A percentile compares a stretch with the other conserved stretches of the same genome.
phyloP scores from a whole-genome alignment of 1,140 invertebrate genomes.

The Anadara kagoshimensis region DNA sequence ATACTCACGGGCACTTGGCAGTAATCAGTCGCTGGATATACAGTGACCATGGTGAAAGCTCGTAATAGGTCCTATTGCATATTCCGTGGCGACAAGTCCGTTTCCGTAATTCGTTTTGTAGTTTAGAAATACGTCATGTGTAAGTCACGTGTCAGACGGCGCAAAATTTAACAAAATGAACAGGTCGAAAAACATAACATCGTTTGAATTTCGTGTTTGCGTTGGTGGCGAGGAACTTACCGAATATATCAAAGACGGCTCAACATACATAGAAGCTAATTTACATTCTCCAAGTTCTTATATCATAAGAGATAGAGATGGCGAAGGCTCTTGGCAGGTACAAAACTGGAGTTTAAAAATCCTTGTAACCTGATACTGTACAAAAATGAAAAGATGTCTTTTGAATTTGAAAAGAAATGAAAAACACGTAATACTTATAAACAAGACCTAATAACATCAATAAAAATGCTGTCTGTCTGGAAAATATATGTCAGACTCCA shows the following conservation, averaged over 20 bases:
- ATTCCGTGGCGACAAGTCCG: no score
- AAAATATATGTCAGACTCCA: no score
- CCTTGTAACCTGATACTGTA: no score
- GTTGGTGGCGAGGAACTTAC: slow-evolving; percentile 8
- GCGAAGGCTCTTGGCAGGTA: slow-evolving; percentile 14
- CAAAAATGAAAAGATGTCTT: no score
- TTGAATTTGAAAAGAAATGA: no score
- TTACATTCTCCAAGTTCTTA: slow-evolving; percentile 8
- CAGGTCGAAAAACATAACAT: background rate
- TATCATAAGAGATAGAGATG: slow-evolving; percentile 10
- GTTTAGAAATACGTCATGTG: background rate
- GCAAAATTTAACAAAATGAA: background rate
- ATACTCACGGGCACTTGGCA: no score
- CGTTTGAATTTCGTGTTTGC: slow-evolving; percentile 6
- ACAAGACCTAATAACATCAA: no score
- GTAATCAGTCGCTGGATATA: no score
- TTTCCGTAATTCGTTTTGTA: background rate
- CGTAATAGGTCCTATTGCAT: no score
- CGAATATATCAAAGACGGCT: slow-evolving; percentile 1
- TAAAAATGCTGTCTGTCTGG: no score
- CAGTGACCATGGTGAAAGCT: no score
- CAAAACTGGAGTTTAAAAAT: background rate
- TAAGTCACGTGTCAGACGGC: background rate
- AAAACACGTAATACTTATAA: no score
- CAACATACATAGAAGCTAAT: slow-evolving; percentile 22